phyloP scores from a whole-genome alignment of 30 jellyfish, hydroid and myxozoan species.

The Pelagia noctiluca region DNA sequence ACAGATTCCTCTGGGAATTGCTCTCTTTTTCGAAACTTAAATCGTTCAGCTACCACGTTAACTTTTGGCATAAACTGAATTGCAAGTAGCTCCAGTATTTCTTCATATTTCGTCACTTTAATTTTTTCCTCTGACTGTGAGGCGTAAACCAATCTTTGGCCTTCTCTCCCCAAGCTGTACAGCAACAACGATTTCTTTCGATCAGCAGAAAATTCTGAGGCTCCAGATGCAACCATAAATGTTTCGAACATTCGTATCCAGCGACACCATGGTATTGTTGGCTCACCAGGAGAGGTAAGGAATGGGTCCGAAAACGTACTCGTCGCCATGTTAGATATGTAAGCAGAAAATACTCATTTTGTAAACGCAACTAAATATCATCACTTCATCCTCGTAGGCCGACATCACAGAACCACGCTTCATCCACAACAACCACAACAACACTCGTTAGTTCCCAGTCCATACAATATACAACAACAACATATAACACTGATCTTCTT shows the following conservation, averaged over 20 bases:
- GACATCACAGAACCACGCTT: too few relatives aligned
- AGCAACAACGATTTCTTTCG: conserved; percentile 33
- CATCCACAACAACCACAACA: too few relatives aligned
- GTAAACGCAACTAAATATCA: not conserved
- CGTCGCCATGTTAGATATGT: conserved; percentile 33
- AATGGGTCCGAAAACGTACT: conserved; percentile 35
- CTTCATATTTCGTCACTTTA: conserved; percentile 28
- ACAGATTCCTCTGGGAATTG: conserved; percentile 45
- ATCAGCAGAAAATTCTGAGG: conserved; percentile 38
- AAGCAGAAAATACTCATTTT: conserved; percentile 15
- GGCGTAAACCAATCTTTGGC: conserved; percentile 40
- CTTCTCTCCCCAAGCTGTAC: conserved; percentile 43
- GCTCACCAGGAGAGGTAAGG: conserved; percentile 38
- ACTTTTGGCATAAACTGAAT: conserved; percentile 33
- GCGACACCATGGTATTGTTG: too few relatives aligned
- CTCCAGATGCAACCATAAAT: conserved; percentile 40
- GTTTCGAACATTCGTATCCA: conserved; percentile 40
- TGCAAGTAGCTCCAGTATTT: conserved; percentile 28
- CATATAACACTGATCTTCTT: too few relatives aligned
- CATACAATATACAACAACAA: too few relatives aligned
- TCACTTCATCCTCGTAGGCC: too few relatives aligned
- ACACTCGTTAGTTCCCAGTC: too few relatives aligned
- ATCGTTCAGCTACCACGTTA: conserved; percentile 40
- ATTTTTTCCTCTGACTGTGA: conserved; percentile 17
- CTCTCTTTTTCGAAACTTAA: conserved; percentile 31